These are phyloP conservation scores for Nemapogon koenigi DNA, from an alignment of 2,888 invertebrate species.

Conservation along the genomic window DNA sequence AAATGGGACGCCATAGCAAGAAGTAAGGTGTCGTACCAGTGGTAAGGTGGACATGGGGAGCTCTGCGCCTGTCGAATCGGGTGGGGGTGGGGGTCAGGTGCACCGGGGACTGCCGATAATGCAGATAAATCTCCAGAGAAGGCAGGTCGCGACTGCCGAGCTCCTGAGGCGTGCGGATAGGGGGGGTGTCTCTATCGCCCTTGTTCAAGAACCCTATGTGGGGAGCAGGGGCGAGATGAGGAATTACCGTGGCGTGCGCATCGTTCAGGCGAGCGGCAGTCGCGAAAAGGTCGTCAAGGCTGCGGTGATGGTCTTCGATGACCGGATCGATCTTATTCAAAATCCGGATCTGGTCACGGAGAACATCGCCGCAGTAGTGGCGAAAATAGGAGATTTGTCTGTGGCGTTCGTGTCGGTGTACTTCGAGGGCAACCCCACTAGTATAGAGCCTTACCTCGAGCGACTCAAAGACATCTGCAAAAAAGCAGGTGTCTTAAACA, in stretches of 20 bases:
- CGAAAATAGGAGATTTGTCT: slow-evolving; percentile 9
- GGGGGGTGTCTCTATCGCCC: too few species aligned
- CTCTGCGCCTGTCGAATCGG: background rate
- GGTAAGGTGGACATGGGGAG: slow-evolving; percentile 12
- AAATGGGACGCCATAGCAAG: slow-evolving; percentile 16
- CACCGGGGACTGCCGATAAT: too few species aligned
- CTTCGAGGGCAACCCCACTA: too few species aligned
- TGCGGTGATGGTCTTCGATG: slow-evolving; percentile 11
- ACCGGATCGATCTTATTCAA: too few species aligned
- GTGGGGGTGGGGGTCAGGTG: too few species aligned
- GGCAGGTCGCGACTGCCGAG: background rate
- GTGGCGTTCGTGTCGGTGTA: too few species aligned
- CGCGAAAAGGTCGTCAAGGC: slow-evolving; percentile 16
- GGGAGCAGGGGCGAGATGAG: slow-evolving; percentile 2
- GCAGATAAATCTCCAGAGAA: background rate
- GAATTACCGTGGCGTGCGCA: background rate
- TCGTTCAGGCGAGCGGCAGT: slow-evolving; percentile 14
- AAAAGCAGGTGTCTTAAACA: background rate
- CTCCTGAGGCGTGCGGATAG: too few species aligned
- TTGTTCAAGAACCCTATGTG: slow-evolving; percentile 6
- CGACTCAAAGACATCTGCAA: background rate
- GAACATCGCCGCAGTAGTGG: slow-evolving; percentile 16
- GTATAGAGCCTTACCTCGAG: slow-evolving; percentile 7
- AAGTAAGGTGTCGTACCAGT: slow-evolving; percentile 12
- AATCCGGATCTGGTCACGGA: too few species aligned